Evolutionary conservation across 2,113 vertebrate genomes (phyloP), one percentile per base, ranked within the genome.

Genomic region (Anas platyrhynchos): DNA sequence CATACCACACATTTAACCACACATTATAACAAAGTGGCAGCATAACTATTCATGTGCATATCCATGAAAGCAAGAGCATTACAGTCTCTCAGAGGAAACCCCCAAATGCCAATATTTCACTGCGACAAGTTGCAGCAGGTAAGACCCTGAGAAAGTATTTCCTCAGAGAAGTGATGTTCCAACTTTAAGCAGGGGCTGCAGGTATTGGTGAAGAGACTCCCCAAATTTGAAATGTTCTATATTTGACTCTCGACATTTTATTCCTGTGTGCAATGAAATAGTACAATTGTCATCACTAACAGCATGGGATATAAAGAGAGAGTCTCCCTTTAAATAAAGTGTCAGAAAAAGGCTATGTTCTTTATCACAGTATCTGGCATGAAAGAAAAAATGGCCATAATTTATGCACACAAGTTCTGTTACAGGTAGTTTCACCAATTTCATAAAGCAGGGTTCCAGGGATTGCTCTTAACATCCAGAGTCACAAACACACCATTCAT

Each of bases 361-460:
- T 48, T 86, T 44, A 83, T 72, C 32, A 54, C 27, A 66, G 13
- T 44, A 81, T 31, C 52, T 87, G 11, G 23, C 48, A 61, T 26
- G 34, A 66, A 89, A 80, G 72, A 17, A 43, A 43, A 73, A 83
- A 7, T n/a, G 15, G 55, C 65, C 44, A 54, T 71, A 41, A 69
- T 44, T 34, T 65, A 79, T 10, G 34, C 34, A 66, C 0, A 0
- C 1, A 4, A 71, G 22, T 36, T 65, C 65, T 43, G 21, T 55
- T 88, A 65, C 8, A 61, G 15, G 61, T 27, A 86, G 63, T 67
- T 82, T 54, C n/a, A 67, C 10, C 2, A 1, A 34, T 31, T 5
- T 36, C 29, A 65, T 54, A 75, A 79, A 88, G 21, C 23, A 79
- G 15, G 23, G 80, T 58, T 78, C 23, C 52, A 54, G 38, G 88